Conservation (phyloP, 2,797 vertebrate genomes). For the Eospalax fontanierii region DNA sequence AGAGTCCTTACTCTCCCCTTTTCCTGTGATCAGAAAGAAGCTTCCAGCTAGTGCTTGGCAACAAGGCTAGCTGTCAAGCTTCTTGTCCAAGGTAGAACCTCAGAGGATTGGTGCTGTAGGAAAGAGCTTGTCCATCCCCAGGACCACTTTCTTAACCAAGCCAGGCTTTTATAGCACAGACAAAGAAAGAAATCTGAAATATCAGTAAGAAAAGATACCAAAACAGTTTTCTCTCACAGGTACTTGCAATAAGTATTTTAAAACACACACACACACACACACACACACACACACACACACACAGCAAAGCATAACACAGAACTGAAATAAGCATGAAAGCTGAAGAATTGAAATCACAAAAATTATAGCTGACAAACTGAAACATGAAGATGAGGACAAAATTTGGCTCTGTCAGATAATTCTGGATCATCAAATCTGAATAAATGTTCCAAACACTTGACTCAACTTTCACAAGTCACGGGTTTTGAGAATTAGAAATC, state of each 20-base stretch:
- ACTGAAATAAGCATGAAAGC: neutral
- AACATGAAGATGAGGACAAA: neutral
- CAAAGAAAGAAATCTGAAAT: neutral
- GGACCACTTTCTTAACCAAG: neutral
- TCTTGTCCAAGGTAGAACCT: neutral
- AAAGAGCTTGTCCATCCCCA: neutral
- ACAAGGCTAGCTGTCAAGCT: conserved; percentile 1
- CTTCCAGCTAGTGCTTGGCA: neutral
- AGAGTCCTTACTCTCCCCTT: neutral
- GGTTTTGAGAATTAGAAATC: too few species aligned
- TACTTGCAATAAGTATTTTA: neutral
- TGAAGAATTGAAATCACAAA: neutral
- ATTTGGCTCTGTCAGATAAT: conserved; percentile 10
- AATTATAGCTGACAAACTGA: neutral
- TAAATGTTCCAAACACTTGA: too few species aligned
- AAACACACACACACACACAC: too few species aligned
- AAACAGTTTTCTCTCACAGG: neutral
- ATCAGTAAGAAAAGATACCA: neutral
- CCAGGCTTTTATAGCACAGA: neutral
- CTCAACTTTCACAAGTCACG: too few species aligned
- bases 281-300: neutral
- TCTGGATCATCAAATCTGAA: conserved; percentile 31
- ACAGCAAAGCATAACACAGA: neutral
- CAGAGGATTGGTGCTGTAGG: neutral
- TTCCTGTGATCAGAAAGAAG: conserved; percentile 56